phyloP scores from a whole-genome alignment of 2,113 vertebrate species.

The Halichoerus grypus region DNA sequence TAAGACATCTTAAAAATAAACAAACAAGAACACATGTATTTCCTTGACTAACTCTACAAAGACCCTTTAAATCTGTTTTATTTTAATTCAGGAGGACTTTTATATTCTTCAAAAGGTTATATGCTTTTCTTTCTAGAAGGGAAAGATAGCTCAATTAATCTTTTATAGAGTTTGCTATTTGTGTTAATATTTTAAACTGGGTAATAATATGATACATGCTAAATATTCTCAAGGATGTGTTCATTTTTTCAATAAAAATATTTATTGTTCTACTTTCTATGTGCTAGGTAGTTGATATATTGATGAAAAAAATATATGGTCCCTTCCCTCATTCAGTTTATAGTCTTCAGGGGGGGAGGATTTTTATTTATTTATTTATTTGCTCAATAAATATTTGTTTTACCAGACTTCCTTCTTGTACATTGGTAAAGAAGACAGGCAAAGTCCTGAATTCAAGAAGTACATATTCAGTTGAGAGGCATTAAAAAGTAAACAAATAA shows the following conservation, averaged over 20 bases:
- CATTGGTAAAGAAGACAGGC: not conserved
- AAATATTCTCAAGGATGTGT: not conserved
- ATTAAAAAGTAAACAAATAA: slow-evolving; percentile 18
- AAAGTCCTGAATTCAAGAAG: not conserved
- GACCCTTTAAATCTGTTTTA: not conserved
- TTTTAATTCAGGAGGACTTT: slow-evolving; percentile 29
- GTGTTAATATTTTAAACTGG: not conserved
- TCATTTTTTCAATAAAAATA: slow-evolving; percentile 15
- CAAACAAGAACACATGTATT: not conserved
- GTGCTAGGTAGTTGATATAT: not conserved
- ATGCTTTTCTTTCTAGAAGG: not conserved
- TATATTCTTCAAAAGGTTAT: slow-evolving; percentile 13
- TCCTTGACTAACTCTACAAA: not conserved
- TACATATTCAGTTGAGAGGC: not conserved
- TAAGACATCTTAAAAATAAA: slow-evolving; percentile 43
- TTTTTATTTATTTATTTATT: slow-evolving; percentile 36
- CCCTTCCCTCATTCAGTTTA: not conserved
- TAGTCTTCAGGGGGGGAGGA: not conserved
- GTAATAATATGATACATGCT: not conserved
- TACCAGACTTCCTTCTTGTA: not conserved
- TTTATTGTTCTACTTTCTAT: not conserved
- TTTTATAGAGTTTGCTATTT: not conserved
- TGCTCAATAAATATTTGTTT: not conserved
- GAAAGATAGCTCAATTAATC: not conserved
- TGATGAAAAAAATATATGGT: not conserved